Base-by-base conservation (phyloP, 1,140 invertebrate species). In the Hycleus cichorii region DNA sequence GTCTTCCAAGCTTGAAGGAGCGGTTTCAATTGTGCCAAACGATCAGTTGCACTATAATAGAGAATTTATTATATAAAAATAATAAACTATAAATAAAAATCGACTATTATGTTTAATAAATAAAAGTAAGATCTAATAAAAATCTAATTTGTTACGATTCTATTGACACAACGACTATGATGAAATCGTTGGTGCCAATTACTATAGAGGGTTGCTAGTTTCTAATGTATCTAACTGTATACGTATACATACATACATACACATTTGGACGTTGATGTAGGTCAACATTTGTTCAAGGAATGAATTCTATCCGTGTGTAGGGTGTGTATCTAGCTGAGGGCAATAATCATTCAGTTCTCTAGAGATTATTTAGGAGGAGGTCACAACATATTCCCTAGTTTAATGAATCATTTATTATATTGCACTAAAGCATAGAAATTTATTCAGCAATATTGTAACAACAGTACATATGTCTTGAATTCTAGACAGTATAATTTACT, bases 1-100 rank as follows among this genome's bases (percentile, higher is more conserved):
- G 84, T 82, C 45, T 81, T 78, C 76, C 85, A 84, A 51, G 78
- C 77, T 69, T 82, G 79, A 50, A 83, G 58, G 5, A 72, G 58
- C 26, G 58, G 62, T 58, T 71, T 65, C 7, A 73, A 61, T 51
- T 71, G 65, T 27, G 60, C 61, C 44, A 73, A 62, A 49, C 67
- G 58, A 49, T 71, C 70, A 27, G 63, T 62, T 12, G 66, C 63
- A 58, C 72, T 74, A 61, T 24, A 72, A 72, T 64, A 56, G 25
- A 58, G 32, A 32, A 61, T 18, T 46, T 42, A 27, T 32, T 32
- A 32, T 32, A 5, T 32, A 32, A 7, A 32, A 32, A 32, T 32
- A 32, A 32, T 32, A 32, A 32, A 18, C 2, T 32, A 32, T 32
- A 32, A 32, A 32, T 32, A 32, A 32, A 32, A 32, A 32, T 32